Conservation (phyloP, 2,888 invertebrate species). For the Therioaphis trifolii region DNA sequence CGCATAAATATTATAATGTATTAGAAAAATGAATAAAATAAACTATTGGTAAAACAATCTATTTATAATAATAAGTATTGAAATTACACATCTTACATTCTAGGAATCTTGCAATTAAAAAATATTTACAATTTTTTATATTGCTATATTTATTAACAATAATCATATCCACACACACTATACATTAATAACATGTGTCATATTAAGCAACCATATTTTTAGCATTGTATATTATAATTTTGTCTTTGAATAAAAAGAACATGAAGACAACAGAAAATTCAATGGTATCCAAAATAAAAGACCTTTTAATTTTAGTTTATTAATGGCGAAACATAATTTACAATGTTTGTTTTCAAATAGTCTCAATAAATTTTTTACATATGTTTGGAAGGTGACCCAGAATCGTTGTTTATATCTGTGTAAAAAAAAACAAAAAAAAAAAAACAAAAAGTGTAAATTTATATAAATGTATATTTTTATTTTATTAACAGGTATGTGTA, state of each 20-base stretch:
- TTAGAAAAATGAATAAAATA: constrained; percentile 56
- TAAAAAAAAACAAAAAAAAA: constrained; percentile 43
- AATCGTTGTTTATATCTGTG: constrained; percentile 60
- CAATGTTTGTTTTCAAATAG: constrained; percentile 50
- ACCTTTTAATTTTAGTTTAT: constrained; percentile 33
- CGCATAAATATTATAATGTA: constrained; percentile 46
- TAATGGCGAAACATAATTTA: constrained; percentile 59
- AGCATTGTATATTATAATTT: constrained; percentile 5
- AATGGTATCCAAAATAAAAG: constrained; percentile 17
- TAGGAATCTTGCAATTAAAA: constrained; percentile 27
- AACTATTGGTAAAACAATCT: constrained; percentile 54
- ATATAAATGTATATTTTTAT: constrained; percentile 5
- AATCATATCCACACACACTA: constrained; percentile 6
- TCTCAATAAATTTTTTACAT: constrained; percentile 49
- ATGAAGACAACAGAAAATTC: constrained; percentile 38
- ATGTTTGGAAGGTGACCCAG: constrained; percentile 60
- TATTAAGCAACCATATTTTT: constrained; percentile 9
- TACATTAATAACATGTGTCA: constrained; percentile 25
- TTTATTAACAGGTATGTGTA: not conserved
- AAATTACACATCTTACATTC: constrained; percentile 50
- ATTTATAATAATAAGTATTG: constrained; percentile 44
- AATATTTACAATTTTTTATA: constrained; percentile 57
- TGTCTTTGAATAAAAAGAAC: constrained; percentile 40
- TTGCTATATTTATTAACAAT: constrained; percentile 5
- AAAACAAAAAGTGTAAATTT: constrained; percentile 37